Percentiles rank a stretch among this genome's conserved stretches.
phyloP scores from a whole-genome alignment of 2,113 vertebrate species.

The Daubentonia madagascariensis region DNA sequence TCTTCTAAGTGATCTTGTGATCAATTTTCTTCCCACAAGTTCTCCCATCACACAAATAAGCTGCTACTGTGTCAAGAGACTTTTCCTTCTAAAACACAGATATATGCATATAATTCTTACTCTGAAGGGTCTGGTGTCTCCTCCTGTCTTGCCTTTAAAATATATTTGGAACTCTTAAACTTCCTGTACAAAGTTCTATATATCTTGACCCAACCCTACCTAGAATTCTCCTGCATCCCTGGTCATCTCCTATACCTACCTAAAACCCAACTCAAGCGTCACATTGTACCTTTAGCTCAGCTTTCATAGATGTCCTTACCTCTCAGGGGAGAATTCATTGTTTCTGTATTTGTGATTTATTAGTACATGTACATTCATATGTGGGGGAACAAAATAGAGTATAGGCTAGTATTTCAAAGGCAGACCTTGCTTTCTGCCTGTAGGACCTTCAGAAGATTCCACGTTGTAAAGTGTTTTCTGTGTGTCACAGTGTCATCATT shows the following conservation, averaged over 20 bases:
- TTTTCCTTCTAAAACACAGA: not conserved
- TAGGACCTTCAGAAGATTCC: not conserved
- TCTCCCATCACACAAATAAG: not conserved
- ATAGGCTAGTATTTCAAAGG: not conserved
- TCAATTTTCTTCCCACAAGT: not conserved
- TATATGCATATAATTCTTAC: not conserved
- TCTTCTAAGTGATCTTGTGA: not conserved
- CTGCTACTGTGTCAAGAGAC: not conserved
- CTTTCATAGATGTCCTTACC: no score
- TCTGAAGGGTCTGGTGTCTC: not conserved
- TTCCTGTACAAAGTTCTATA: not conserved
- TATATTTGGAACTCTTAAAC: not conserved
- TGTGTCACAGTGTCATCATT: not conserved
- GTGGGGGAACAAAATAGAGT: not conserved
- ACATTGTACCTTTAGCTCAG: not conserved
- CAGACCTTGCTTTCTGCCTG: not conserved
- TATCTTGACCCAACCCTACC: not conserved
- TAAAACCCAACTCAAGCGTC: not conserved
- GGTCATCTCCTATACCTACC: not conserved
- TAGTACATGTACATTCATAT: not conserved
- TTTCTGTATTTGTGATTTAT: not conserved
- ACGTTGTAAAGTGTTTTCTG: not conserved
- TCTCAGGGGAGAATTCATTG: not conserved
- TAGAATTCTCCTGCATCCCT: not conserved
- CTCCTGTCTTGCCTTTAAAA: constrained; percentile 15